Evolutionary conservation across 2,888 invertebrate genomes (phyloP).

Genomic region (Sclerodermus sp.): DNA sequence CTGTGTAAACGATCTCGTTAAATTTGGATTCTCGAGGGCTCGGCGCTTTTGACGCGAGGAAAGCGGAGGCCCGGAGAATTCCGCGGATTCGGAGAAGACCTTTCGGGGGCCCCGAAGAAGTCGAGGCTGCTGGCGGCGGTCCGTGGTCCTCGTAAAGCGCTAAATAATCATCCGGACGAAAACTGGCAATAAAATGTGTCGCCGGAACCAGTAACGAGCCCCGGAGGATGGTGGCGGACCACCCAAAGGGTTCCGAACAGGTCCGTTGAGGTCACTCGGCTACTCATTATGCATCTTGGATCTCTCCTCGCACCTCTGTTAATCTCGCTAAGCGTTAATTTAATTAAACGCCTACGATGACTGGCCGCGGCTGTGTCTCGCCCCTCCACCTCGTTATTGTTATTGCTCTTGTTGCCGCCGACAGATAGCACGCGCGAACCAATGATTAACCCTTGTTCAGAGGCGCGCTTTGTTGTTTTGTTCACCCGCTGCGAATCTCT

Average conservation of each 20-base stretch:
- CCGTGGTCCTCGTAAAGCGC: conserved; percentile 47
- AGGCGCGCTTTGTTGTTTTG: not conserved
- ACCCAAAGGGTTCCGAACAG: conserved; percentile 52
- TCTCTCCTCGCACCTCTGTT: conserved; percentile 56
- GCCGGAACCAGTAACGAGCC: conserved; percentile 50
- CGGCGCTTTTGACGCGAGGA: too few species aligned
- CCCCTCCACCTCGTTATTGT: conserved; percentile 2
- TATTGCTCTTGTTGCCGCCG: conserved; percentile 17
- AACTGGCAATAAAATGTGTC: conserved; percentile 55
- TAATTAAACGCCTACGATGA: conserved; percentile 51
- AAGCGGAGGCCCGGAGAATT: conserved; percentile 11
- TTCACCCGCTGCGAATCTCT: too few species aligned
- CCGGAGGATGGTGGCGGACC: conserved; percentile 46
- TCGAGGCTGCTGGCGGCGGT: conserved; percentile 5
- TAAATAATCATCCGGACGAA: conserved; percentile 52
- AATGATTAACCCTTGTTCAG: conserved; percentile 29
- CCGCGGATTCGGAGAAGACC: conserved; percentile 30
- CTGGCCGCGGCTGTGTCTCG: conserved; percentile 22
- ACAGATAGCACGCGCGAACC: conserved; percentile 30
- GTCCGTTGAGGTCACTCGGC: conserved; percentile 43
- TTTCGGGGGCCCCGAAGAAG: conserved; percentile 15
- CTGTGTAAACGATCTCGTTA: too few species aligned
- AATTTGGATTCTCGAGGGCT: too few species aligned
- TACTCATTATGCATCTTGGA: conserved; percentile 57
- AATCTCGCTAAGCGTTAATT: conserved; percentile 57